These are phyloP conservation scores for Scleropages formosus DNA, from an alignment of 2,797 vertebrate species.

Conservation along the genomic window DNA sequence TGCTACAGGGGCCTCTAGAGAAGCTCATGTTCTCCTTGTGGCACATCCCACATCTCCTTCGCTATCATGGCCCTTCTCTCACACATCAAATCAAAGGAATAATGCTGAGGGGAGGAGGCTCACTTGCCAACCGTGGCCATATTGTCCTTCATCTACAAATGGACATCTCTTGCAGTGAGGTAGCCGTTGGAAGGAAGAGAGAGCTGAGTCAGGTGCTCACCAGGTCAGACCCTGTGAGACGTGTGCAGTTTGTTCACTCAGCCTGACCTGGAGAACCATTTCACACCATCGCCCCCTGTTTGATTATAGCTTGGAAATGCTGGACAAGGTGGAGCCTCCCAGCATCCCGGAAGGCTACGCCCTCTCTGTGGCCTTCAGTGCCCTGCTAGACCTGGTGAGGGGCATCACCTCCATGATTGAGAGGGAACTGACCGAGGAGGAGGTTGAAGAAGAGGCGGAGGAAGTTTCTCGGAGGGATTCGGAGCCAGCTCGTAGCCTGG, in stretches of 20 bases:
- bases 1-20: too few species aligned
- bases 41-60: too few species aligned
- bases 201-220: background rate
- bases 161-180: too few species aligned
- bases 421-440: constrained; percentile 75
- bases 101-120: too few species aligned
- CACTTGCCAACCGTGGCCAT: too few species aligned
- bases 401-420: constrained; percentile 97
- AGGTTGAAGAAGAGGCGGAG: constrained; percentile 38
- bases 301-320: constrained; percentile 87
- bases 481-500: constrained; percentile 39
- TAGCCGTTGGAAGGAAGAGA: background rate
- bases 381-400: constrained; percentile 91
- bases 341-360: constrained; percentile 97
- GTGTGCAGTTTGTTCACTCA: too few species aligned
- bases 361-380: constrained; percentile 98
- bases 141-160: too few species aligned
- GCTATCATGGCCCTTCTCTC: too few species aligned
- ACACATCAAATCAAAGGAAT: too few species aligned
- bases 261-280: too few species aligned
- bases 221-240: too few species aligned
- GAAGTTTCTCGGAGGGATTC: background rate
- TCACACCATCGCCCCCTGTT: constrained; percentile 4
- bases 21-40: too few species aligned
- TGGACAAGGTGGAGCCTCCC: constrained; percentile 97